A percentile compares a stretch with the other conserved stretches of the same genome.
These are phyloP conservation scores for Anas platyrhynchos DNA, from an alignment of 2,113 vertebrate species.

Conservation along the genomic window DNA sequence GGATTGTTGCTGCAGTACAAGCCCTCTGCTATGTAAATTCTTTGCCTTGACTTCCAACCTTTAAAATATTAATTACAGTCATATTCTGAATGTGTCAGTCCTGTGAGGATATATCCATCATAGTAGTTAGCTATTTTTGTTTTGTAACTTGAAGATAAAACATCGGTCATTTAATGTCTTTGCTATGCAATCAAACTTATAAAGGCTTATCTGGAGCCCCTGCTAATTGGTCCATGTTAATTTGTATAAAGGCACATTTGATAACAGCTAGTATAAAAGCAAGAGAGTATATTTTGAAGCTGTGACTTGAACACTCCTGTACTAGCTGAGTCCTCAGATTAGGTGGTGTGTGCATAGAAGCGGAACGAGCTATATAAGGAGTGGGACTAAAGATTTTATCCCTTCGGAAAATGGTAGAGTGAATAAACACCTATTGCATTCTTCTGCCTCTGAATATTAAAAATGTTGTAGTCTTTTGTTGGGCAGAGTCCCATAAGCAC, in stretches of 20 bases:
- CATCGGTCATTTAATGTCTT: slow-evolving; percentile 43
- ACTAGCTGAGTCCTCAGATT: not conserved
- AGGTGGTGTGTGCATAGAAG: not conserved
- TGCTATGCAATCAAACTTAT: slow-evolving; percentile 1
- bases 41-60: not conserved
- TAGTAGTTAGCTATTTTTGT: not conserved
- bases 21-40: not conserved
- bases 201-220: slow-evolving; percentile 49
- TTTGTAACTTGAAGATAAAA: slow-evolving; percentile 40
- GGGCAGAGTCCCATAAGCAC: not conserved
- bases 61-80: slow-evolving; percentile 28
- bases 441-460: not conserved
- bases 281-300: slow-evolving; percentile 9
- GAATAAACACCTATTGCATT: not conserved
- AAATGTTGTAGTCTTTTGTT: not conserved
- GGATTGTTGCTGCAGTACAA: not conserved
- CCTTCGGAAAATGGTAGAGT: not conserved
- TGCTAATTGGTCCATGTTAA: slow-evolving; percentile 53
- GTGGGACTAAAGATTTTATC: not conserved
- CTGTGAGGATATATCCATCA: not conserved
- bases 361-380: not conserved
- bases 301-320: not conserved
- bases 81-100: not conserved
- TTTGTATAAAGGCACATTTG: not conserved
- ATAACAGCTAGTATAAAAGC: slow-evolving; percentile 23